Evolutionary conservation across 1,140 invertebrate genomes (phyloP), one percentile per base, ranked within the genome.

Genomic region (Macrosteles quadrilineatus): DNA sequence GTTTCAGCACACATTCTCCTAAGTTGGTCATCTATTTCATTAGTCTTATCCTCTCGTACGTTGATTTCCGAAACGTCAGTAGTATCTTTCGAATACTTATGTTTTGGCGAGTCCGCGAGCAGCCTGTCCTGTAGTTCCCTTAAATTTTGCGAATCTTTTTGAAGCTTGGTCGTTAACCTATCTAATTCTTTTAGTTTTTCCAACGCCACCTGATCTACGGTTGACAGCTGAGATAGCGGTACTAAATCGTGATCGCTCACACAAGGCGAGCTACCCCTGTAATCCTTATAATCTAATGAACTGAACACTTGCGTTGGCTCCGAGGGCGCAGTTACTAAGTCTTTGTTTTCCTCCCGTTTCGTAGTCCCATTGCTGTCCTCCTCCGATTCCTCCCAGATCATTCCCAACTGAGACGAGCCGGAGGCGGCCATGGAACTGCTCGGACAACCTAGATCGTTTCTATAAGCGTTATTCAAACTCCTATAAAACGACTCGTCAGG

Each of bases 401-500:
- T 92, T 68, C 88, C 90, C 69, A 93, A 79, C 73, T 92, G 90
- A 45, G 87, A 89, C 64, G 85, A 72, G 17, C 78, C 71, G n/a
- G 69, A 66, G 45, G 63, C 68, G 1, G 68, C 78, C 68, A 87
- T 86, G 68, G 85, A 83, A 4, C 85, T 86, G 30, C 79, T 40
- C 21, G 81, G 82, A 75, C 85, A 87, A 30, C 87, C 87, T 27
- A 90, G 80, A 78, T 93, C 91, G 73, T 95, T 91, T 43, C 92
- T 84, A 80, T 94, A 94, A 25, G 91, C 92, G 77, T 91, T 91
- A 80, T 95, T 95, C 21, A 96, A 83, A 78, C 91, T 94, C 73
- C 91, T 86, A 79, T 96, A 95, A 81, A 95, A 96, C 12, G 91
- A 91, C 81, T 96, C 93, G 77, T 93, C 91, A 2, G 92, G 90